These are phyloP conservation scores for Thamnaconus septentrionalis DNA, from an alignment of 2,113 vertebrate genomes.

Conservation along the genomic window DNA sequence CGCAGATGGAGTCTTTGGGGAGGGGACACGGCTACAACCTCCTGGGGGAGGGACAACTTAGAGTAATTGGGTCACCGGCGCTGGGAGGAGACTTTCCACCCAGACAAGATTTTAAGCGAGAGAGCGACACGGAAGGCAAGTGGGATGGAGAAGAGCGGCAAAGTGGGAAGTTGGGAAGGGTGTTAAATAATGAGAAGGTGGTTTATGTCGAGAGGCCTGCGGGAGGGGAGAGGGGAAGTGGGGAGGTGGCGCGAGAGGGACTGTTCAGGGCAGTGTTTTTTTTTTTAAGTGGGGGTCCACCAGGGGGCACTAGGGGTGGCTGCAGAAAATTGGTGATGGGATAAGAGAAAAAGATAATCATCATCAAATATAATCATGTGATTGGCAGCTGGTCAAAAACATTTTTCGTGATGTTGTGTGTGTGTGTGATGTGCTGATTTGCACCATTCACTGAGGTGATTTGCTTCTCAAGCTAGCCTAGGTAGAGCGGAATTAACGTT, in stretches of 20 bases:
- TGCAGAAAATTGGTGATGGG: no score
- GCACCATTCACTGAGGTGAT: no score
- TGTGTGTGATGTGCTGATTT: no score
- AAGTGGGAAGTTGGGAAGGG: conserved; percentile 18
- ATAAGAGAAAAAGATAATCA: no score
- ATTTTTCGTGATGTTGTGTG: no score
- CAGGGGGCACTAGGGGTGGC: no score
- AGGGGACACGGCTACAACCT: conserved; percentile 53
- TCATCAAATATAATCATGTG: no score
- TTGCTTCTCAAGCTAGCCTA: no score
- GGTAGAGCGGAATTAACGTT: no score
- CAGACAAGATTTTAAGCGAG: conserved; percentile 51
- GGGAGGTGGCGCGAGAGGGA: neutral
- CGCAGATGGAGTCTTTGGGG: conserved; percentile 60
- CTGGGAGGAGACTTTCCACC: conserved; percentile 54
- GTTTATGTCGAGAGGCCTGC: conserved; percentile 20
- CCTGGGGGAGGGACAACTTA: conserved; percentile 62
- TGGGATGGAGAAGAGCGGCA: conserved; percentile 19
- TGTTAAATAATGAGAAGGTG: conserved; percentile 52
- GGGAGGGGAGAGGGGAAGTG: conserved; percentile 9
- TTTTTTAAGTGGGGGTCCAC: neutral
- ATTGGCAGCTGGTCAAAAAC: no score
- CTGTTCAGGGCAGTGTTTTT: conserved; percentile 5
- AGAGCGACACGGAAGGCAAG: conserved; percentile 34
- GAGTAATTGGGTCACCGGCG: conserved; percentile 73